Evolutionary conservation across 2,797 vertebrate genomes (phyloP), one percentile per base, ranked within the genome.

Genomic region (Numenius phaeopus): DNA sequence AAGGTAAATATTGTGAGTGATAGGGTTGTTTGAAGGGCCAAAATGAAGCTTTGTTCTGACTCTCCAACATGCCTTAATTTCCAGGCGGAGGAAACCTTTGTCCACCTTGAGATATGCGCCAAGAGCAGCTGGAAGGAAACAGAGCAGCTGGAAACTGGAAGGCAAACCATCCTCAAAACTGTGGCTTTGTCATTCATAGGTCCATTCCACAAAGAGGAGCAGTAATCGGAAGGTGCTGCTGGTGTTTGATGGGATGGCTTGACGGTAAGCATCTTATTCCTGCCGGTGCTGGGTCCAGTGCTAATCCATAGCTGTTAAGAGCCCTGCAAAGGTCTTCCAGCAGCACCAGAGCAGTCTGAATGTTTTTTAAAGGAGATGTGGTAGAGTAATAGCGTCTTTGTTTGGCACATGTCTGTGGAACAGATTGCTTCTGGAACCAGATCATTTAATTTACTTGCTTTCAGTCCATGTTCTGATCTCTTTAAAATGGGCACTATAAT

Each of bases 401-500:
- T 72, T 95, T 96, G 92, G 81, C 93, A 91, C 0, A 4, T 90
- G 54, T 71, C 88, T 80, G 44, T 84, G 59, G 40, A 96, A 95
- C 83, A 94, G 73, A 73, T 96, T 93, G 78, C 59, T 77, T 75
- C 57, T 89, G 64, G 67, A 87, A 65, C 42, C 70, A 89, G 49
- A 73, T 46, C 0, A 75, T 91, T 94, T 94, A 11, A 70, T 94
- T 76, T 85, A 83, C 90, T 93, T 85, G 55, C 67, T 96, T 90
- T 86, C 83, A 87, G 93, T 83, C 66, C 80, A 52, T 96, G 88
- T 93, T 76, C 73, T 62, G 80, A 84, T 93, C 88, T 96, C 70
- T 96, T 84, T 94, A 83, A 89, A 96, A 96, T 87, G 81, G 78
- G 49, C 75, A 40, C 71, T 89, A 39, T 96, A 87, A 94, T 89